These are phyloP conservation scores for Melinopterus prodromus DNA, from an alignment of 2,888 invertebrate species.

Conservation along the genomic window DNA sequence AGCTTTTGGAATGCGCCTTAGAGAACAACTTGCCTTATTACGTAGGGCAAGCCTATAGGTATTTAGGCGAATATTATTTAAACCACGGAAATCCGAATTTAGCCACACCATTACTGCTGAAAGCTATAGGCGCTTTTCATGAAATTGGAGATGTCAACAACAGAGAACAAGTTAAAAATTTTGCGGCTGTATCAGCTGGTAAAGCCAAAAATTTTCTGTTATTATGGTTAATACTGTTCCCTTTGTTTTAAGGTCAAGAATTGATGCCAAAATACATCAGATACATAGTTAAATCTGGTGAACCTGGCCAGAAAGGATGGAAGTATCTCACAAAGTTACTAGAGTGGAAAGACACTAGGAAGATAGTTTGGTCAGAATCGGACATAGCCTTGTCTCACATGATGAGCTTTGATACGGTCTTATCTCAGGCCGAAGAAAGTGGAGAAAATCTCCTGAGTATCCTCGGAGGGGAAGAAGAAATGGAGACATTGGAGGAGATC, in stretches of 20 bases:
- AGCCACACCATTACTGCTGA: constrained; percentile 52
- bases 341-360: constrained; percentile 53
- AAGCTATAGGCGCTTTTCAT: constrained; percentile 51
- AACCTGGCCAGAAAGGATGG: constrained; percentile 37
- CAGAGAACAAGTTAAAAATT: constrained; percentile 51
- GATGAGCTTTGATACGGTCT: constrained; percentile 22
- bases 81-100: constrained; percentile 49
- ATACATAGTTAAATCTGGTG: constrained; percentile 45
- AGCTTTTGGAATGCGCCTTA: constrained; percentile 48
- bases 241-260: constrained; percentile 47
- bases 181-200: constrained; percentile 55
- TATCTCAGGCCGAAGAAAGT: constrained; percentile 20
- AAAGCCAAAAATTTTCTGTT: not conserved
- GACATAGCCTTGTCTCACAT: not conserved
- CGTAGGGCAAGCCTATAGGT: constrained; percentile 53
- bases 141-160: constrained; percentile 45
- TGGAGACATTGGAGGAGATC: not conserved
- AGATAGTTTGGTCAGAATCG: constrained; percentile 45
- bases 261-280: constrained; percentile 49
- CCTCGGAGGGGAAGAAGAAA: constrained; percentile 15
- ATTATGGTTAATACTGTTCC: not conserved
- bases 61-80: constrained; percentile 56
- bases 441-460: constrained; percentile 16
- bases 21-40: constrained; percentile 50
- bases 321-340: constrained; percentile 46